phyloP scores from a whole-genome alignment of 2,888 invertebrate species.

The Drosophila villosipedis region DNA sequence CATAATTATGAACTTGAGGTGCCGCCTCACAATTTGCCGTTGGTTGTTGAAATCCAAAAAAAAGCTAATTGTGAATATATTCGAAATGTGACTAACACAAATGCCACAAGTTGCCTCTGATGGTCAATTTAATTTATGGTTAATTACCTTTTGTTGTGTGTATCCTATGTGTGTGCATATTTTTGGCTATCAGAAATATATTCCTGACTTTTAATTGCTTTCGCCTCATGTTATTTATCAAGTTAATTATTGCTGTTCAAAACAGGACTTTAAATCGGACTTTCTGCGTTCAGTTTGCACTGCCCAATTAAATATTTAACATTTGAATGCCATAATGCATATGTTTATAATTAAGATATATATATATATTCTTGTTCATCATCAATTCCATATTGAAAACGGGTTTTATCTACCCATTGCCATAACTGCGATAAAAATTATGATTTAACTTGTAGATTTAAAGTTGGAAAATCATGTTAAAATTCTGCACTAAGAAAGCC shows the following conservation, averaged over 20 bases:
- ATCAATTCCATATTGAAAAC: not conserved
- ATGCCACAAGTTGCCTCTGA: constrained; percentile 12
- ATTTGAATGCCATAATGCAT: not conserved
- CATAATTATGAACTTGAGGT: constrained; percentile 73
- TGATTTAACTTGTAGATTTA: not conserved
- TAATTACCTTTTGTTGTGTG: constrained; percentile 26
- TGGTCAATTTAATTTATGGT: constrained; percentile 26
- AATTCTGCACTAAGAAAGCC: not conserved
- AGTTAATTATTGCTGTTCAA: not conserved
- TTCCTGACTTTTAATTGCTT: constrained; percentile 25
- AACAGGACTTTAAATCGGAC: not conserved
- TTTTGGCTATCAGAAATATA: not conserved
- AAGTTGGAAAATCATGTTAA: not conserved
- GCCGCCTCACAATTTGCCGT: constrained; percentile 28
- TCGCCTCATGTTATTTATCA: constrained; percentile 5
- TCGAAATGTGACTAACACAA: constrained; percentile 6
- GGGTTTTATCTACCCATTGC: not conserved
- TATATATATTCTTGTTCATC: not conserved
- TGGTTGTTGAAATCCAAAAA: constrained; percentile 12
- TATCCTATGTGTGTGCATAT: not conserved
- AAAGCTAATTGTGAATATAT: constrained; percentile 10
- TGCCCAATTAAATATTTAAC: not conserved
- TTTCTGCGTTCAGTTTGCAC: not conserved
- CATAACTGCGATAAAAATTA: not conserved
- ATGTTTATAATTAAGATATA: not conserved